These are phyloP conservation scores for Lithophane leautieri DNA, from an alignment of 2,888 invertebrate species.

Conservation along the genomic window DNA sequence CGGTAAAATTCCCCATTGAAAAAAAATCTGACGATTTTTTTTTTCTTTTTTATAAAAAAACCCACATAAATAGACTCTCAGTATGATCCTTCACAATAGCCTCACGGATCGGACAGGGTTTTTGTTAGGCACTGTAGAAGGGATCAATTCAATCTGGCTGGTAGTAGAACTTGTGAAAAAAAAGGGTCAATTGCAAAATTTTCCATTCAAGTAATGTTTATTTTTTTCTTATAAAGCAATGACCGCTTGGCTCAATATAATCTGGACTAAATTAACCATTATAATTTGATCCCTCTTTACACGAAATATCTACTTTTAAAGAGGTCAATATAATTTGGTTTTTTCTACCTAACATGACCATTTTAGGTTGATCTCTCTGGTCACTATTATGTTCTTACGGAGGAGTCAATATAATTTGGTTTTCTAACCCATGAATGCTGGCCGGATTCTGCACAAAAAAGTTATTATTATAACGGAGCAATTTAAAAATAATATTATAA, in stretches of 20 bases:
- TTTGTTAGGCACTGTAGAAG: too few relatives aligned
- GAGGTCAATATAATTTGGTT: background rate
- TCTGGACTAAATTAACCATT: background rate
- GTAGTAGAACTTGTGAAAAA: background rate
- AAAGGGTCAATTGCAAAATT: too few relatives aligned
- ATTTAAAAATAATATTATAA: background rate
- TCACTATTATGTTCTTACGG: background rate
- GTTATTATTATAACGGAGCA: background rate
- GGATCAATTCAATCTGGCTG: too few relatives aligned
- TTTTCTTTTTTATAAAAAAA: too few relatives aligned
- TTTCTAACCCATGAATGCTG: too few relatives aligned
- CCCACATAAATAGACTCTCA: too few relatives aligned
- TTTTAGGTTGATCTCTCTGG: background rate
- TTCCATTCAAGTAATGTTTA: background rate
- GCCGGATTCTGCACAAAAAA: constrained; percentile 3
- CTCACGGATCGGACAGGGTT: too few relatives aligned
- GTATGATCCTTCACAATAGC: too few relatives aligned
- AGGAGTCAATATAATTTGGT: background rate
- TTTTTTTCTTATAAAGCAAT: constrained; percentile 1
- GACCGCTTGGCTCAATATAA: background rate
- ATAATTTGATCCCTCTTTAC: background rate
- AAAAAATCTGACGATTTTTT: too few relatives aligned
- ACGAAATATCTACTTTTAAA: background rate
- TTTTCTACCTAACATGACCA: background rate
- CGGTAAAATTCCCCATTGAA: too few relatives aligned